Base-by-base conservation (phyloP, 2,888 invertebrate genomes). In the Ecliptopera silaceata region DNA sequence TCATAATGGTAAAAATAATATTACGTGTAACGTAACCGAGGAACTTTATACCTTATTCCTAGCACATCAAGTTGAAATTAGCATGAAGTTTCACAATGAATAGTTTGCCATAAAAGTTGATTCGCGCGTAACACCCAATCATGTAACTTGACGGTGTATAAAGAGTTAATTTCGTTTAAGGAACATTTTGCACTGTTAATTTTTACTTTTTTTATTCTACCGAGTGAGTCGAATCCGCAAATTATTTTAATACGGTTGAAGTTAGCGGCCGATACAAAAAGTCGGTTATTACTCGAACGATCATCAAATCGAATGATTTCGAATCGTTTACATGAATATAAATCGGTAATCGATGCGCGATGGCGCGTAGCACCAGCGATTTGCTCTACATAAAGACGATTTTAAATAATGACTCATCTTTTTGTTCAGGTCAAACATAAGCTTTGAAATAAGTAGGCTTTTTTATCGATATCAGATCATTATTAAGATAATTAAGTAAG, bases 81-180 rank as follows among this genome's bases (percentile, higher is more conserved):
- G 22, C 47, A 36, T 12, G 22, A 3, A 32, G 13, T 41, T 34
- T 42, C 54, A 65, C 72, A 75, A 72, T 66, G 69, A 72, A 74
- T 72, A 75, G 69, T 71, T 65, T 69, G 44, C 61, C 68, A 72
- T 72, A 71, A 72, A 74, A 56, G 51, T 67, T 67, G 73, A 72
- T 73, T 68, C 66, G 68, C 68, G 70, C 69, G 70, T 72, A 74
- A 72, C 71, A 76, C 64, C 72, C 75, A 57, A 64, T 61, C 61
- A 64, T 51, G 56, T 47, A 56, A 61, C 54, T 47, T 53, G 52
- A 41, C 48, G 56, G 34, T 56, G 55, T 56, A 52, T 52, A 64
- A 59, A 59, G 50, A 59, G 56, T 59, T 61, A 64, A 64, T 63
- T 63, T 60, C 57, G 43, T 49, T 56, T 64, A 65, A 62, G 64